Base-by-base conservation (phyloP, 2,113 vertebrate genomes). In the Amblyopsis rosae region DNA sequence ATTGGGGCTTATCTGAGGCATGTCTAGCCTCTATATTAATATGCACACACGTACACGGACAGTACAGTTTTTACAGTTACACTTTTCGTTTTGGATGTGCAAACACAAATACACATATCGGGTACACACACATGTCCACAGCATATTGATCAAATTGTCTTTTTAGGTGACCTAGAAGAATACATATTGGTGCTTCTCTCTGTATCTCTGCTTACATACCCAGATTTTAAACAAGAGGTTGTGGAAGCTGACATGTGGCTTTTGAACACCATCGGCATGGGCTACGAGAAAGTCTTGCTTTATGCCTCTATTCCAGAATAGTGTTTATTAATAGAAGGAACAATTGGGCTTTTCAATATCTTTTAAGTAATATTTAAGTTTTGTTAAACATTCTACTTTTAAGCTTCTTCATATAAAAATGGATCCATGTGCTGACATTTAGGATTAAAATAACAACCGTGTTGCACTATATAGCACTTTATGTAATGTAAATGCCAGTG, bases 1-100 rank as follows among this genome's bases (percentile, higher is more conserved):
- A 67, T 45, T 68, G 2, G 6, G 72, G 74, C 84, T 87, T 86
- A 91, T 88, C 89, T 86, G 67, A 82, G 73, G 70, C 77, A 88
- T 87, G 82, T 56, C 47, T 15, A 13, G 13, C 2, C 48, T 41
- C 58, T 15, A 50, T 49, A 62, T 59, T 16, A 59, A 35, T 17
- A 35, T n/a, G 57, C 35, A 16, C 48, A 66, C 46, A 51, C 13
- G 26, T 7, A 54, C 17, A n/a, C 60, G 33, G 41, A 56, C 8
- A 46, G 33, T 16, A 54, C 9, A 9, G 17, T 3, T 19, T n/a
- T n/a, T n/a, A n/a, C n/a, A n/a, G n/a, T n/a, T n/a, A n/a, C n/a
- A 9, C 54, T 16, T 7, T 51, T 51, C n/a, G 1, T 16, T 13
- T 13, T 13, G 3, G 54, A 56, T 3, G n/a, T 12, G 46, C 60